phyloP scores from a whole-genome alignment of 2,113 vertebrate genomes.

The Aegotheles bennettii region DNA sequence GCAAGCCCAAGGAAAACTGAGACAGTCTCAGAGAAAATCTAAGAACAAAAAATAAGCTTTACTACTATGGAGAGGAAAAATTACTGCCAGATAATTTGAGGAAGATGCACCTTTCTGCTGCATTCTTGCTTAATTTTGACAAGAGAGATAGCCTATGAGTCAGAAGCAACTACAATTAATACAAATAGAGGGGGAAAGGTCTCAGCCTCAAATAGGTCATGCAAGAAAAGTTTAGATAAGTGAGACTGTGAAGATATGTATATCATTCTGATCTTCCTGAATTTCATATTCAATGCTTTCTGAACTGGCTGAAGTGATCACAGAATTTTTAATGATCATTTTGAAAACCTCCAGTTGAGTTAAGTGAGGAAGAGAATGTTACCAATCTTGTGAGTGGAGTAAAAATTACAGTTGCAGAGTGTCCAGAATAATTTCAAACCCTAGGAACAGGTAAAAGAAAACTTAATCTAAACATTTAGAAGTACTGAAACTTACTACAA shows the following conservation, averaged over 20 bases:
- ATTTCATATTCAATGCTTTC: neutral
- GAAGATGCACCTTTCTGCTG: neutral
- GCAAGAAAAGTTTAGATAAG: neutral
- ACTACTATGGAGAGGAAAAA: neutral
- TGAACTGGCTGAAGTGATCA: neutral
- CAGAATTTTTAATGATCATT: neutral
- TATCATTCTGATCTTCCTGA: neutral
- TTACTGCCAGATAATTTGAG: neutral
- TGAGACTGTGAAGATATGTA: neutral
- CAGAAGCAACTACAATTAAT: neutral
- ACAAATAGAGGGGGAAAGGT: neutral
- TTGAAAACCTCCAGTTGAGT: neutral
- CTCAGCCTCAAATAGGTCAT: neutral
- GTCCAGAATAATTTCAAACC: neutral
- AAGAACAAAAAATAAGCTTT: neutral
- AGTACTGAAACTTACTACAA: neutral
- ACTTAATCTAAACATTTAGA: neutral
- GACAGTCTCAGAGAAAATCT: neutral
- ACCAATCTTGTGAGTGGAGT: neutral
- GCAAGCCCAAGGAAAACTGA: neutral
- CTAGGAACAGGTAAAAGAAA: neutral
- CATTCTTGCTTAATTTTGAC: neutral
- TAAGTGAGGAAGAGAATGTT: neutral
- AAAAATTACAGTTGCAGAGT: neutral
- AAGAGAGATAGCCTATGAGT: neutral